Evolutionary conservation across 1,140 invertebrate species (phyloP).

Genomic region (Trichogramma pretiosum): DNA sequence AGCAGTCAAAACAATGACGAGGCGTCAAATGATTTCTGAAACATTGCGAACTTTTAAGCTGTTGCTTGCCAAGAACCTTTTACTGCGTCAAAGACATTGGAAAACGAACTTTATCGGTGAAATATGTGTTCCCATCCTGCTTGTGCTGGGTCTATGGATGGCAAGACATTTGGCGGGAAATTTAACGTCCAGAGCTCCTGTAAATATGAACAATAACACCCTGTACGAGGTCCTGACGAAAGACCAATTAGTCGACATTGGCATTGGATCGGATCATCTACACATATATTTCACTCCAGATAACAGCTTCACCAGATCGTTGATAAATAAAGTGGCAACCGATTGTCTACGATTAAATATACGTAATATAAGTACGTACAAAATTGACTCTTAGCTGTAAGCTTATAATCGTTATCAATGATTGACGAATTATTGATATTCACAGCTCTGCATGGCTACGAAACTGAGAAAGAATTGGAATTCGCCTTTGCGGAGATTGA

Average conservation of each 20-base stretch:
- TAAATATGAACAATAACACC: background rate
- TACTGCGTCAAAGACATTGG: slow-evolving; percentile 35
- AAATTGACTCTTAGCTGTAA: no score
- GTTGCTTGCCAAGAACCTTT: slow-evolving; percentile 33
- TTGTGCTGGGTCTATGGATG: slow-evolving; percentile 29
- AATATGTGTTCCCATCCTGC: slow-evolving; percentile 28
- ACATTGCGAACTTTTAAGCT: slow-evolving; percentile 24
- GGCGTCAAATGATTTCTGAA: background rate
- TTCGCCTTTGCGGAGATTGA: no score
- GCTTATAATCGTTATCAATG: no score
- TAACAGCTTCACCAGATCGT: background rate
- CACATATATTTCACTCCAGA: background rate
- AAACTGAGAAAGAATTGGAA: no score
- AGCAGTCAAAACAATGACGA: no score
- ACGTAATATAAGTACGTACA: no score
- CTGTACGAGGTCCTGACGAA: background rate
- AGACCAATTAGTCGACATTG: background rate
- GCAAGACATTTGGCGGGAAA: slow-evolving; percentile 21
- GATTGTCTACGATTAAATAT: no score
- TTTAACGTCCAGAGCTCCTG: slow-evolving; percentile 2
- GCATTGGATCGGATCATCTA: background rate
- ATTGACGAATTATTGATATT: no score
- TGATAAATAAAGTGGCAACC: background rate
- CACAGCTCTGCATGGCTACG: no score
- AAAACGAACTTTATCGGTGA: slow-evolving; percentile 30